A percentile compares a stretch with the other conserved stretches of the same genome.
These are phyloP conservation scores for Cataglyphis albicans DNA, from an alignment of 2,888 invertebrate genomes.

Conservation along the genomic window DNA sequence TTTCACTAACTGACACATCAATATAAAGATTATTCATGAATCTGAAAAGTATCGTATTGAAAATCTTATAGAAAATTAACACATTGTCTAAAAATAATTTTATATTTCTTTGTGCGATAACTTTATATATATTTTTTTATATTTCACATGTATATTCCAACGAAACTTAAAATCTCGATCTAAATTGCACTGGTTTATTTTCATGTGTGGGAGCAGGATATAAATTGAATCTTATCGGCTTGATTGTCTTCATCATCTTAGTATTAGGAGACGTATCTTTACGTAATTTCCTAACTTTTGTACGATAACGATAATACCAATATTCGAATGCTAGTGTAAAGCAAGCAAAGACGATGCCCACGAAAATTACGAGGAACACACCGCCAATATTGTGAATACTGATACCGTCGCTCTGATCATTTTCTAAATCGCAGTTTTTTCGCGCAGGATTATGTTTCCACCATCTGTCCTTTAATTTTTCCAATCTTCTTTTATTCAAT, in stretches of 20 bases:
- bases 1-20: background rate
- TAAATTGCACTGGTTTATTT: slow-evolving; percentile 68
- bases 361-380: slow-evolving; percentile 98
- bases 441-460: slow-evolving; percentile 95
- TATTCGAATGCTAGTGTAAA: slow-evolving; percentile 97
- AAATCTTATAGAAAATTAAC: slow-evolving; percentile 24
- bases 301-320: slow-evolving; percentile 95
- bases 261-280: slow-evolving; percentile 52
- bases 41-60: slow-evolving; percentile 17
- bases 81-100: slow-evolving; percentile 17
- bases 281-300: slow-evolving; percentile 85
- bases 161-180: slow-evolving; percentile 63
- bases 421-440: slow-evolving; percentile 93
- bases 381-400: slow-evolving; percentile 99
- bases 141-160: background rate
- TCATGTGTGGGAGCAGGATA: slow-evolving; percentile 80
- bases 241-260: slow-evolving; percentile 61
- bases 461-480: slow-evolving; percentile 98
- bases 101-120: slow-evolving; percentile 16
- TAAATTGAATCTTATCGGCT: slow-evolving; percentile 79
- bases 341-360: slow-evolving; percentile 96
- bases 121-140: background rate
- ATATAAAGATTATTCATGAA: slow-evolving; percentile 35
- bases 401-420: slow-evolving; percentile 98
- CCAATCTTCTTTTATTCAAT: slow-evolving; percentile 96